Evolutionary conservation across 2,113 vertebrate genomes (phyloP).

Genomic region (Microcebus murinus): DNA sequence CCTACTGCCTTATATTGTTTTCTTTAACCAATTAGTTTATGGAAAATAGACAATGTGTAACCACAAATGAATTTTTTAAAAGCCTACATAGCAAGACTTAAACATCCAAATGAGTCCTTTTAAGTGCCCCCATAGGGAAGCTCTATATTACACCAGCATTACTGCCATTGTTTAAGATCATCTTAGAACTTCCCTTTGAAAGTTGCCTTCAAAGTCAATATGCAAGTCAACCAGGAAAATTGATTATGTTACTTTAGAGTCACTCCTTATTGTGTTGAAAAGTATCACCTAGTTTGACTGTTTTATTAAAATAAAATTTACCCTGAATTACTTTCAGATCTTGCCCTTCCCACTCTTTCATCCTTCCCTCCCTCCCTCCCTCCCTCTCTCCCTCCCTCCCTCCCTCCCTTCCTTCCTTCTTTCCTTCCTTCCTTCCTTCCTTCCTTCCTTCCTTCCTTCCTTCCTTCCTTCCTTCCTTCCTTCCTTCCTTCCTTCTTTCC

Average conservation of each 20-base stretch:
- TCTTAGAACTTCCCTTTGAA: conserved; percentile 58
- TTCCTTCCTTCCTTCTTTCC: neutral
- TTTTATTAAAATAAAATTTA: conserved; percentile 47
- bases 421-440: too few species aligned
- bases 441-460: neutral
- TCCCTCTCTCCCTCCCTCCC: accelerated
- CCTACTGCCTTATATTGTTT: conserved; percentile 22
- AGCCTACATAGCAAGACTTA: conserved; percentile 37
- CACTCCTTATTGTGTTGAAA: neutral
- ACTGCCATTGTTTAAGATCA: conserved; percentile 28
- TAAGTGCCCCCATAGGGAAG: conserved; percentile 29
- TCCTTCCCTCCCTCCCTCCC: neutral
- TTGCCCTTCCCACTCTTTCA: neutral
- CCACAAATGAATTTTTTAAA: conserved; percentile 67
- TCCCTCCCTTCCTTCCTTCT: too few species aligned
- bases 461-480: neutral
- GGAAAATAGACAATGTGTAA: conserved; percentile 58
- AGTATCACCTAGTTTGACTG: neutral
- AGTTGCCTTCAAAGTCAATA: conserved; percentile 50
- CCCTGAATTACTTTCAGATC: neutral
- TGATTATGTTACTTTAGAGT: neutral
- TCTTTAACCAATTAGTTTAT: conserved; percentile 61
- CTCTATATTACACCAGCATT: conserved; percentile 37
- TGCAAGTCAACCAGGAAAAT: conserved; percentile 14
- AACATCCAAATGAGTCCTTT: conserved; percentile 53